Conservation (phyloP, 35 echinoderm and acorn worm species). For the Apostichopus parvimensis region DNA sequence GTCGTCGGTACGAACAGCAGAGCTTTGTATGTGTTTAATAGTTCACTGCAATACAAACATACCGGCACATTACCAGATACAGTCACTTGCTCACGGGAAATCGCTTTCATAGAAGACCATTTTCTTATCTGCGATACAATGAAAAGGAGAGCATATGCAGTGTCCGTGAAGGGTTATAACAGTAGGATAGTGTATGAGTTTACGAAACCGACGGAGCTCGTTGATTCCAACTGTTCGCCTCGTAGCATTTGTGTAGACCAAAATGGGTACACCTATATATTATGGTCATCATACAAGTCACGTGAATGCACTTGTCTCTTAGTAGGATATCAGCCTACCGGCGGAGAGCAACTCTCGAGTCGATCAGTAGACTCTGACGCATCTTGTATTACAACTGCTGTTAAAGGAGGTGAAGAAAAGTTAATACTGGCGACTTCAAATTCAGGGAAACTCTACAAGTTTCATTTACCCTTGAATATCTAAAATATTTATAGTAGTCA, state of each 20-base stretch:
- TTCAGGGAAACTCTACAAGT: not conserved
- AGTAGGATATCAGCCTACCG: not conserved
- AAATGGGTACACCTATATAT: not conserved
- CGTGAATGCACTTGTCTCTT: not conserved
- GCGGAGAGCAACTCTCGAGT: not conserved
- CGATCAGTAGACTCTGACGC: not conserved
- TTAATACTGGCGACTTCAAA: not conserved
- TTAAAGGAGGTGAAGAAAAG: not conserved
- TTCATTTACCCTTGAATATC: no score
- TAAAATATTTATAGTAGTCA: no score
- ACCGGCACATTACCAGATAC: not conserved
- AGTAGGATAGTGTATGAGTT: not conserved
- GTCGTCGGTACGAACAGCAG: not conserved
- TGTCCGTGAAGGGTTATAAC: not conserved
- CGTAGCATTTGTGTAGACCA: not conserved
- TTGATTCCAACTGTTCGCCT: not conserved
- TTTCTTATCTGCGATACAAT: not conserved
- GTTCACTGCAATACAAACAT: not conserved
- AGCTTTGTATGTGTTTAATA: not conserved
- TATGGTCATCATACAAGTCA: not conserved
- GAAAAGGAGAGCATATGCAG: not conserved
- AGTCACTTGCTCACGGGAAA: not conserved
- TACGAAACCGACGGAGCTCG: not conserved
- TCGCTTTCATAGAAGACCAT: not conserved
- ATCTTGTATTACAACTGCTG: not conserved